A percentile compares a stretch with the other conserved stretches of the same genome.
Conservation (phyloP, 2,797 vertebrate genomes). For the Mus spretus region DNA sequence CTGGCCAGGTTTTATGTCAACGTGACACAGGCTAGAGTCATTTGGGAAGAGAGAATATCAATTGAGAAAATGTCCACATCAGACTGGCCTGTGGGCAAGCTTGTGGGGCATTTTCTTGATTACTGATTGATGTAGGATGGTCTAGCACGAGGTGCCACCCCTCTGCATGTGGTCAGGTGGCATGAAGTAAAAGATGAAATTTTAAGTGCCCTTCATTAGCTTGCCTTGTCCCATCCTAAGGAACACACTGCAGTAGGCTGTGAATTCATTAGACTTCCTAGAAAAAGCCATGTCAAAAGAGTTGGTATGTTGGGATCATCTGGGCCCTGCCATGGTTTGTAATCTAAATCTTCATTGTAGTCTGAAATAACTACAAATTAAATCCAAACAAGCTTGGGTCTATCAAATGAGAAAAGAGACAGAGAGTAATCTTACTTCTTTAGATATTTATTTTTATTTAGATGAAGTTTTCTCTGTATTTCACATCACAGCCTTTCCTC, state of each 20-base stretch:
- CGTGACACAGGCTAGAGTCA: too few relatives aligned
- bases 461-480: slow-evolving; percentile 69
- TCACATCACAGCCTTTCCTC: slow-evolving; percentile 76
- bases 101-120: background rate
- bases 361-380: slow-evolving; percentile 84
- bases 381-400: slow-evolving; percentile 82
- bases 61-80: background rate
- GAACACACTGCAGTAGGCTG: slow-evolving; percentile 87
- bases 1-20: background rate
- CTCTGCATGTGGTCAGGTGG: background rate
- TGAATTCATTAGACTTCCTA: slow-evolving; percentile 89
- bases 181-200: slow-evolving; percentile 91
- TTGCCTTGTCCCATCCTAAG: slow-evolving; percentile 90
- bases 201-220: slow-evolving; percentile 97
- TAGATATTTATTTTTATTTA: slow-evolving; percentile 74
- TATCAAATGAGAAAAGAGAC: slow-evolving; percentile 74
- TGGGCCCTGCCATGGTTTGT: slow-evolving; percentile 92
- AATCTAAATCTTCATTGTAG: slow-evolving; percentile 87
- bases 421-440: slow-evolving; percentile 60
- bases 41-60: background rate
- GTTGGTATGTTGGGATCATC: slow-evolving; percentile 86
- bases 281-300: slow-evolving; percentile 87
- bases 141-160: background rate
- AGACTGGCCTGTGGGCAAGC: background rate
- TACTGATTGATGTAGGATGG: background rate